Evolutionary conservation across 2,888 invertebrate species (phyloP), one percentile per base, ranked within the genome.

Genomic region (Xylota sylvarum): DNA sequence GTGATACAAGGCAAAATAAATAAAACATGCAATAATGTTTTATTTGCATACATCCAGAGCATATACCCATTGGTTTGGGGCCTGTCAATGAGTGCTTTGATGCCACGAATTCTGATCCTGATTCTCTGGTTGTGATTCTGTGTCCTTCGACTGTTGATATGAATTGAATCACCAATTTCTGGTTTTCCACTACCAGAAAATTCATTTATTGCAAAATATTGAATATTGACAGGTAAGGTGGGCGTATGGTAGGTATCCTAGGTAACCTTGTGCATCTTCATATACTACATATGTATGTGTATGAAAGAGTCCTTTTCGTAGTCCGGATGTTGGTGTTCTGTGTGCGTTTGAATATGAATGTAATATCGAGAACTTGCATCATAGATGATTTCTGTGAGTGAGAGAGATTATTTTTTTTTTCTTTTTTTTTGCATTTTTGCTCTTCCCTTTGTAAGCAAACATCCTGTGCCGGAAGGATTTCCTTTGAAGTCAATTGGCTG

Each of bases 91-190:
- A 76, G 76, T 55, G 12, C 74, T 69, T 69, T 69, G 76, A 81
- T 80, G 67, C 50, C 27, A 58, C 64, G 48, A 19, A 65, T 69
- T 30, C 7, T 55, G 46, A 60, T 55, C 62, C 40, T 48, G 55
- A 48, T 67, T 62, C 37, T 46, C 37, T 46, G 65, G 70, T 60
- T 64, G 50, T 37, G 72, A 58, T 50, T 50, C 12, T 17, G 64
- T 65, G 55, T 83, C 79, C 72, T 62, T 83, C 55, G 55, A 74
- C 19, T 74, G 27, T 60, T 81, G 67, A 84, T 80, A 80, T 74
- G 84, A 84, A 84, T 84, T 79, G 84, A 80, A 74, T 84, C 79
- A 80, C 84, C 79, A 80, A 80, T 84, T 84, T 64, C 84, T 74
- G 80, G 74, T 67, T 64, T 30, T 50, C 69, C 69, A 69, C 43